phyloP scores from a whole-genome alignment of 2,888 invertebrate species.

The Brachypalpus laphriformis region DNA sequence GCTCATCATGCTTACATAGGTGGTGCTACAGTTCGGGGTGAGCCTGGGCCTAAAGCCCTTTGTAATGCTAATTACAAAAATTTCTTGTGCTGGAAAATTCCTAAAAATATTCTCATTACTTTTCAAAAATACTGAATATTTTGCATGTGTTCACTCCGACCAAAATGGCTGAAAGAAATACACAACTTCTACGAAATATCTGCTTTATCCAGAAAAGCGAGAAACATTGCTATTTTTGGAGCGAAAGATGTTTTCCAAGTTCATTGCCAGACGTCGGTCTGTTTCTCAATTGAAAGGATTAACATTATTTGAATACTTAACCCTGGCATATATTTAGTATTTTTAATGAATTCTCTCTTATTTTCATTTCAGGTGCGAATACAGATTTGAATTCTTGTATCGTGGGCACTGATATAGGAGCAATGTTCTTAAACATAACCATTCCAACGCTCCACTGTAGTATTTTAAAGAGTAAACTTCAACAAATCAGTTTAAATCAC shows the following conservation, averaged over 20 bases:
- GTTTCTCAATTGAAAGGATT: not conserved
- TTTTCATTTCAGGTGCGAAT: constrained; percentile 1
- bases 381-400: not conserved
- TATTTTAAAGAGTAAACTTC: constrained; percentile 10
- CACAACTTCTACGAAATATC: too few species aligned
- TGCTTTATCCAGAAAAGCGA: not conserved
- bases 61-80: not conserved
- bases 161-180: too few species aligned
- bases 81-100: not conserved
- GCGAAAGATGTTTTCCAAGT: not conserved
- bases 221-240: not conserved
- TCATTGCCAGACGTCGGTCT: not conserved
- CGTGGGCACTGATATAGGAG: not conserved
- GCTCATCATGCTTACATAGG: too few species aligned
- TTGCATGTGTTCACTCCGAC: not conserved
- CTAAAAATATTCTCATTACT: not conserved
- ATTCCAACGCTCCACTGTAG: not conserved
- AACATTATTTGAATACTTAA: not conserved
- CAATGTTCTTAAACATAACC: not conserved
- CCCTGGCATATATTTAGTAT: too few species aligned
- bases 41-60: too few species aligned
- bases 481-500: constrained; percentile 31
- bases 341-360: not conserved
- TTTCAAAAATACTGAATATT: not conserved
- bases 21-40: too few species aligned